Conservation (phyloP, 2,888 invertebrate species). For the Mimas tiliae region DNA sequence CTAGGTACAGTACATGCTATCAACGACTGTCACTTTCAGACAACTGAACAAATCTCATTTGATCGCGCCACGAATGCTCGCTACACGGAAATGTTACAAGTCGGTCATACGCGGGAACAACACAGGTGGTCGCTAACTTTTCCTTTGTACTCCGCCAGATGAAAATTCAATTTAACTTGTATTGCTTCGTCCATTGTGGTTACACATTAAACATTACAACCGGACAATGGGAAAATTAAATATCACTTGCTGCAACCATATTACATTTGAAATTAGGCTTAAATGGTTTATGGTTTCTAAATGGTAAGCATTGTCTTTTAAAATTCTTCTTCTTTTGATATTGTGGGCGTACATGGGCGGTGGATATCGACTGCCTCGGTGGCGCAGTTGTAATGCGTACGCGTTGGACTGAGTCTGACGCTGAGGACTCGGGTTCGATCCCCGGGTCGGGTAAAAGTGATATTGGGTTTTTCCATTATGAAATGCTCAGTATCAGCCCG, state of each 20-base stretch:
- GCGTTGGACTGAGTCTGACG: too few relatives aligned
- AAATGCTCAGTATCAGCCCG: too few relatives aligned
- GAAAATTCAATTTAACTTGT: conserved; percentile 24
- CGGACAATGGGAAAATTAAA: conserved; percentile 10
- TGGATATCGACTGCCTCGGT: too few relatives aligned
- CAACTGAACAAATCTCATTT: too few relatives aligned
- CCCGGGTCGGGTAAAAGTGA: too few relatives aligned
- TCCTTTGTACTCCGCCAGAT: conserved; percentile 6
- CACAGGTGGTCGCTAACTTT: conserved; percentile 10
- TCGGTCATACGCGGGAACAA: not conserved
- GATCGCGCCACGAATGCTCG: not conserved
- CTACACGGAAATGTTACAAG: not conserved
- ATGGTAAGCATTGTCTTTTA: not conserved
- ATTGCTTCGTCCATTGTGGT: conserved; percentile 3
- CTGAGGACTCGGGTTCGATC: too few relatives aligned
- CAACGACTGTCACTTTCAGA: too few relatives aligned
- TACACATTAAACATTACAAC: not conserved
- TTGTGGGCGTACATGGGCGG: too few relatives aligned
- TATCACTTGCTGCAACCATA: not conserved
- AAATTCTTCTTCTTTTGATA: not conserved
- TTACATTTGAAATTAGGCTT: not conserved
- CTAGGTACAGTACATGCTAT: too few relatives aligned
- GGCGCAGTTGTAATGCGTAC: too few relatives aligned
- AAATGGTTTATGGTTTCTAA: not conserved
- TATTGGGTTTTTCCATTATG: too few relatives aligned